Evolutionary conservation across 2,113 vertebrate genomes (phyloP).

Genomic region (Phalacrocorax pelagicus): DNA sequence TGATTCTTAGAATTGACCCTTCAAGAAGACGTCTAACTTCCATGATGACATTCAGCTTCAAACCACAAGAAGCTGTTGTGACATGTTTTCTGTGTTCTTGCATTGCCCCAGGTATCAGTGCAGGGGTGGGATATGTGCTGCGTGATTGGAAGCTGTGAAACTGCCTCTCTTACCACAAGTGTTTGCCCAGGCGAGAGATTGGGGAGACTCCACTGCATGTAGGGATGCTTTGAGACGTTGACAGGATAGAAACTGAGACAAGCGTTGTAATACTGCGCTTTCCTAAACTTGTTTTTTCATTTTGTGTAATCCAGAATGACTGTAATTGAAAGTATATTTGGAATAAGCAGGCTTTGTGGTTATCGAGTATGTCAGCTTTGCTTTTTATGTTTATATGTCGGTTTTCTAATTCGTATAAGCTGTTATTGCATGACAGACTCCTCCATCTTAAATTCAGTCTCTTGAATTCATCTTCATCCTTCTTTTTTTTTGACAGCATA

Average conservation of each 20-base stretch:
- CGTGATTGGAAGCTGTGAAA: rapidly evolving
- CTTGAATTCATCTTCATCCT: background rate
- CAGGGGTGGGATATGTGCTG: background rate
- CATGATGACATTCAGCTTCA: rapidly evolving
- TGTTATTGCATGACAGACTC: background rate
- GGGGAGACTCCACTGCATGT: rapidly evolving
- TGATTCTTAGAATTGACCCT: background rate
- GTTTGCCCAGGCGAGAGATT: rapidly evolving
- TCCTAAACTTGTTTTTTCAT: background rate
- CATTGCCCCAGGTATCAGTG: rapidly evolving
- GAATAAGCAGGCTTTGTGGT: constrained; percentile 17
- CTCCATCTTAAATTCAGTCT: constrained; percentile 4
- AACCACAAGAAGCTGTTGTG: rapidly evolving
- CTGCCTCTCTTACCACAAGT: background rate
- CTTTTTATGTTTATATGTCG: background rate
- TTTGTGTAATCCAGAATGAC: background rate
- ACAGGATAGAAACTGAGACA: rapidly evolving
- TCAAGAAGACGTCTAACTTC: rapidly evolving
- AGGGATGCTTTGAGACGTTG: background rate
- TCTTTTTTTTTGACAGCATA: background rate
- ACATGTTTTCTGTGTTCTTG: rapidly evolving
- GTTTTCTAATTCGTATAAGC: background rate
- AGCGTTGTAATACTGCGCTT: background rate
- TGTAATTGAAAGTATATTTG: constrained; percentile 7
- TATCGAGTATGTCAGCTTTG: constrained; percentile 16